Conservation (phyloP, 2,113 vertebrate species). For the Tympanuchus pallidicinctus region DNA sequence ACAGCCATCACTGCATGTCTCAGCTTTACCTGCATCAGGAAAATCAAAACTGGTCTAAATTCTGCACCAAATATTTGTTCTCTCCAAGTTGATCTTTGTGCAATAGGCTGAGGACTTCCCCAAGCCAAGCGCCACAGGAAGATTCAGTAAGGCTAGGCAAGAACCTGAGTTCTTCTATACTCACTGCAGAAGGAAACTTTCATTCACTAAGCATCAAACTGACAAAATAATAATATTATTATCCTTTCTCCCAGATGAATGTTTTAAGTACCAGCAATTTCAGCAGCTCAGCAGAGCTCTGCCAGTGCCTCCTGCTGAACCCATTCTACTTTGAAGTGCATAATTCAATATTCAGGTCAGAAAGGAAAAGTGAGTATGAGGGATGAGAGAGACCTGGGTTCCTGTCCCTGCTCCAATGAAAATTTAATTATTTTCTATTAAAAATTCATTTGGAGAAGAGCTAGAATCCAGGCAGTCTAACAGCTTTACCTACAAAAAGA, state of each 20-base stretch:
- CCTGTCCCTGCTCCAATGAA: conserved; percentile 4
- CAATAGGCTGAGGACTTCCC: neutral
- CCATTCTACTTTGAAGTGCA: neutral
- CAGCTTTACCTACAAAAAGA: neutral
- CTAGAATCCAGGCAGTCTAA: conserved; percentile 3
- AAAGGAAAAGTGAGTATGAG: conserved; percentile 13
- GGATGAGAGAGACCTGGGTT: neutral
- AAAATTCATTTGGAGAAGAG: conserved; percentile 42
- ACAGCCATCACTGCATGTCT: neutral
- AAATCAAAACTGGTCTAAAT: neutral
- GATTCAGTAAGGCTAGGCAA: neutral
- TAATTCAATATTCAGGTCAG: conserved; percentile 46
- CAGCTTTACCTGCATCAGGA: neutral
- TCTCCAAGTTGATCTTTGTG: neutral
- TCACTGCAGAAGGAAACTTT: neutral
- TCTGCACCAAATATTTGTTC: neutral
- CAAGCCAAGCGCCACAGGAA: neutral
- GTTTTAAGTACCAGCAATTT: neutral
- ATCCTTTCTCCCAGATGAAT: neutral
- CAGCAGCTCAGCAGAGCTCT: neutral
- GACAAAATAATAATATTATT: neutral
- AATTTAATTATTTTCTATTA: conserved; percentile 46
- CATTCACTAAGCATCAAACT: neutral
- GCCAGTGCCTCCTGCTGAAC: neutral
- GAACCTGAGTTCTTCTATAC: neutral